Evolutionary conservation across 2,888 invertebrate genomes (phyloP).

Genomic region (Phengaris arion): DNA sequence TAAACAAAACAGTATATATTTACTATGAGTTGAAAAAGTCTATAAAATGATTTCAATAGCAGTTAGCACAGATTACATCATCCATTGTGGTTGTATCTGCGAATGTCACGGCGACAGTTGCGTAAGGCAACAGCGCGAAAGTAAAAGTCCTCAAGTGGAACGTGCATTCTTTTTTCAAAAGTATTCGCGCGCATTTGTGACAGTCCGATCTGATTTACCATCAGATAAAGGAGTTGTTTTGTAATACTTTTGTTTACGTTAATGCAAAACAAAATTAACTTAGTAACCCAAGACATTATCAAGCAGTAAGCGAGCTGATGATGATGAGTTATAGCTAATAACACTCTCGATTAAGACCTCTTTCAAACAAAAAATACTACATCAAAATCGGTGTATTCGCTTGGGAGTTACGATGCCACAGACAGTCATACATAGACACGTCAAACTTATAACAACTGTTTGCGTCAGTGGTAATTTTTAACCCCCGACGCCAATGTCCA

Average conservation of each 20-base stretch:
- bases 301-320: not conserved
- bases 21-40: no score
- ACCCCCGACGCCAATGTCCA: no score
- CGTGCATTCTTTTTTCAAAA: conserved; percentile 50
- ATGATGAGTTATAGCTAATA: not conserved
- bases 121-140: conserved; percentile 55
- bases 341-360: no score
- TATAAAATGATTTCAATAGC: not conserved
- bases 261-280: not conserved
- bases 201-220: conserved; percentile 26
- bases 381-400: no score
- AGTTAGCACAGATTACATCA: conserved; percentile 43
- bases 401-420: no score
- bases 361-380: no score
- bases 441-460: no score
- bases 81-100: conserved; percentile 44
- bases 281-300: not conserved
- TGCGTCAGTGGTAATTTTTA: no score
- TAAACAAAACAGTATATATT: not conserved
- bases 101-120: conserved; percentile 55
- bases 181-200: conserved; percentile 35
- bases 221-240: not conserved
- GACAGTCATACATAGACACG: no score
- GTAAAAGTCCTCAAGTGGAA: conserved; percentile 62
- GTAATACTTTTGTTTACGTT: not conserved